Percentiles rank a stretch among this genome's conserved stretches.
Evolutionary conservation across 2,113 vertebrate genomes (phyloP).

Genomic region (Ammodytes marinus): DNA sequence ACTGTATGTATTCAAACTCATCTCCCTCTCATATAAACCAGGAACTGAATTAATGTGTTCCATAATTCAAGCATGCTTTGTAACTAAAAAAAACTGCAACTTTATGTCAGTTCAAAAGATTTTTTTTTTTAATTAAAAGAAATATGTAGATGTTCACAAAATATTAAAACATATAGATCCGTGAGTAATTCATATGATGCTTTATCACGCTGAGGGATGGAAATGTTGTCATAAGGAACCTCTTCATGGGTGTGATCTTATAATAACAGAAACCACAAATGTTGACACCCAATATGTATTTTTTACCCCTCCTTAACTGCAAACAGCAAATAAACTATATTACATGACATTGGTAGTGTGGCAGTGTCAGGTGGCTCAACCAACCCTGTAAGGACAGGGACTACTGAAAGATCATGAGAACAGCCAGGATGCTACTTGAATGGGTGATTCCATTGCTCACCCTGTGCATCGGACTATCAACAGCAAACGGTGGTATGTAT

Average conservation of each 20-base stretch:
- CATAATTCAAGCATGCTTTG: neutral
- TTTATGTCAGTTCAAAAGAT: slow-evolving; percentile 12
- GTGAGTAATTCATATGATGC: neutral
- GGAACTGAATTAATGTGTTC: neutral
- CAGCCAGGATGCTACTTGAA: slow-evolving; percentile 45
- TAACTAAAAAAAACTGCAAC: neutral
- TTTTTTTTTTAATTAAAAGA: neutral
- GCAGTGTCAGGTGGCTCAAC: slow-evolving; percentile 10
- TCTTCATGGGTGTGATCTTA: slow-evolving; percentile 45
- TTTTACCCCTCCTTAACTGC: slow-evolving; percentile 61
- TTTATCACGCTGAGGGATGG: neutral
- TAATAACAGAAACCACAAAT: slow-evolving; percentile 8
- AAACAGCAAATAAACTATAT: slow-evolving; percentile 63
- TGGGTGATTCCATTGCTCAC: slow-evolving; percentile 68
- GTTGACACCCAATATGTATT: slow-evolving; percentile 39
- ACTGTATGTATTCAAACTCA: neutral
- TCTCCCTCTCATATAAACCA: neutral
- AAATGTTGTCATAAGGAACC: slow-evolving; percentile 30
- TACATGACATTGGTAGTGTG: neutral
- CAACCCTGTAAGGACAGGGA: neutral
- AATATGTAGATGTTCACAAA: neutral
- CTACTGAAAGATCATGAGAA: slow-evolving; percentile 36
- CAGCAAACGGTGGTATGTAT: slow-evolving; percentile 51
- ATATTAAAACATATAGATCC: neutral
- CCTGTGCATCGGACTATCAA: slow-evolving; percentile 48